Percentiles rank a stretch among this genome's conserved stretches.
Evolutionary conservation across 1,140 invertebrate genomes (phyloP).

Genomic region (Lordiphosa mommai): DNA sequence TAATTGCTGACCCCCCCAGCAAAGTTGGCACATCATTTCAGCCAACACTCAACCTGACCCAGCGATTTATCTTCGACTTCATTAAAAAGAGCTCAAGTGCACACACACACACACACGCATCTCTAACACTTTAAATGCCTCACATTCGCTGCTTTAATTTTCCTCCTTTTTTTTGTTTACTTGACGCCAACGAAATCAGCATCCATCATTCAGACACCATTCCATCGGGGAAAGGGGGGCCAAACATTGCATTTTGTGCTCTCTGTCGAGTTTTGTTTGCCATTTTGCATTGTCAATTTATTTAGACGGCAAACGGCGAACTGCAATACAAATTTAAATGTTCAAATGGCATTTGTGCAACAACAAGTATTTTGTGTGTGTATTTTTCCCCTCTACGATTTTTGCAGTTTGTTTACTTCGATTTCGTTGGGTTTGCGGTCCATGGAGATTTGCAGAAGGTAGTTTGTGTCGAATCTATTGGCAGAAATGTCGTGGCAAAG

Average conservation of each 20-base stretch:
- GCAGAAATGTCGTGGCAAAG: slow-evolving; percentile 3
- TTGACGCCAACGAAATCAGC: neutral
- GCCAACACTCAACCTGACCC: slow-evolving; percentile 31
- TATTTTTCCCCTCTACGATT: neutral
- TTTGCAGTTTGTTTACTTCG: slow-evolving; percentile 6
- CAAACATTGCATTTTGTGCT: slow-evolving; percentile 27
- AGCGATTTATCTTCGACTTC: slow-evolving; percentile 62
- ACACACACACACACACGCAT: neutral
- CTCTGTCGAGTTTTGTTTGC: slow-evolving; percentile 2
- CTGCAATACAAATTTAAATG: slow-evolving; percentile 11
- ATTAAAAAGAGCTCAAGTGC: slow-evolving; percentile 46
- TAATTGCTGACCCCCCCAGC: slow-evolving; percentile 57
- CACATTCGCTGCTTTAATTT: slow-evolving; percentile 7
- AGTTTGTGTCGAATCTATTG: slow-evolving; percentile 13
- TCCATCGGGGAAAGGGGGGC: neutral
- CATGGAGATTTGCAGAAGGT: slow-evolving; percentile 10
- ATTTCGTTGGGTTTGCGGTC: slow-evolving; percentile 9
- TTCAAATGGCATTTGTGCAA: slow-evolving; percentile 6
- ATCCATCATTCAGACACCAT: neutral
- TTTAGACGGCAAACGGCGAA: slow-evolving; percentile 1
- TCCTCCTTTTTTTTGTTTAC: slow-evolving; percentile 4
- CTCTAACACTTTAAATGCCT: slow-evolving; percentile 31
- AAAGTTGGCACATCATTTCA: slow-evolving; percentile 8
- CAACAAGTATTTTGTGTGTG: neutral
- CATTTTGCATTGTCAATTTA: slow-evolving; percentile 9